Conservation (phyloP, 1,140 invertebrate genomes). For the Odontomachus brunneus region DNA sequence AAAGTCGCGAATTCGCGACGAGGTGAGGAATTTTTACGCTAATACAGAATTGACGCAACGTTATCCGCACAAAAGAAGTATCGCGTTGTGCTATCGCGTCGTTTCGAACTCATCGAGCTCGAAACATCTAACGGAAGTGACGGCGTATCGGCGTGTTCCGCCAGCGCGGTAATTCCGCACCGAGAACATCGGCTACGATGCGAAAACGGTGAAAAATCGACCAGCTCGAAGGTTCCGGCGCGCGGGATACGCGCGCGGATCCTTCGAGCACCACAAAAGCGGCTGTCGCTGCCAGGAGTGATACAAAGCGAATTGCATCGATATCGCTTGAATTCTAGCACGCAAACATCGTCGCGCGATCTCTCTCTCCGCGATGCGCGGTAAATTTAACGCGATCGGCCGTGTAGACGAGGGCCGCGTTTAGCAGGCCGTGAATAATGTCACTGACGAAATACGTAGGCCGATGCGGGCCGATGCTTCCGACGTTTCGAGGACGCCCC, state of each 20-base stretch:
- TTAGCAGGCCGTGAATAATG: conserved; percentile 57
- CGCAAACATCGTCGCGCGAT: conserved; percentile 24
- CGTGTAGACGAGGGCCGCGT: conserved; percentile 27
- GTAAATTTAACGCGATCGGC: conserved; percentile 35
- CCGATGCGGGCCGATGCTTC: conserved; percentile 22
- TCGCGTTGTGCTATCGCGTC: neutral
- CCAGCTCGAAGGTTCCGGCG: conserved; percentile 4
- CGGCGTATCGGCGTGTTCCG: neutral
- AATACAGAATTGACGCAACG: no score
- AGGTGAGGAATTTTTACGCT: no score
- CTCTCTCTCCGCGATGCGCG: conserved; percentile 11
- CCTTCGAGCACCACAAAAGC: neutral
- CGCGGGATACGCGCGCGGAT: conserved; percentile 30
- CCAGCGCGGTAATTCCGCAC: no score
- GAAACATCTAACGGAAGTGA: conserved; percentile 35
- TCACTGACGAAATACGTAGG: conserved; percentile 34
- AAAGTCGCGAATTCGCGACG: no score
- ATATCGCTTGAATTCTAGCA: conserved; percentile 25
- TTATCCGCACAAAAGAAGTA: conserved; percentile 18
- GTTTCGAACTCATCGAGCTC: conserved; percentile 21
- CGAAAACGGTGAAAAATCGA: conserved; percentile 17
- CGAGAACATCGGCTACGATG: neutral
- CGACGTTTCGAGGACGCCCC: conserved; percentile 27
- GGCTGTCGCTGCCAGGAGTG: neutral
- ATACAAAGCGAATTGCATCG: conserved; percentile 44